phyloP scores from a whole-genome alignment of 2,888 invertebrate genomes.

The Dolichomitus sp. region DNA sequence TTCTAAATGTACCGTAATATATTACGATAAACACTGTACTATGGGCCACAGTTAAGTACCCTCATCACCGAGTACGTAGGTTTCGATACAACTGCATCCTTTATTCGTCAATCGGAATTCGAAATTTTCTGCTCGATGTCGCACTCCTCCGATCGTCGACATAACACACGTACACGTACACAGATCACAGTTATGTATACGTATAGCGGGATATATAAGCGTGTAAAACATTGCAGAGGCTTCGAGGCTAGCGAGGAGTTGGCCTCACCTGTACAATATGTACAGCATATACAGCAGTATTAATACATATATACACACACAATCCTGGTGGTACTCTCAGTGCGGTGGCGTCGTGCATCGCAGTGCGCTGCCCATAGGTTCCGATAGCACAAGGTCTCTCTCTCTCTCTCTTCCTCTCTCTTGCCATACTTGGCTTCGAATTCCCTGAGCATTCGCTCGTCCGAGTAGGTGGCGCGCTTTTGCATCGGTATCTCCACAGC shows the following conservation, averaged over 20 bases:
- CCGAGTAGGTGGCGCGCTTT: slow-evolving; percentile 49
- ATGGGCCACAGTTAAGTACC: neutral
- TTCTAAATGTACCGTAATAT: neutral
- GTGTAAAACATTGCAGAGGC: slow-evolving; percentile 44
- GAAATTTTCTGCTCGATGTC: slow-evolving; percentile 19
- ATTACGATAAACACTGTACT: neutral
- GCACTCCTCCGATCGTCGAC: neutral
- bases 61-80: neutral
- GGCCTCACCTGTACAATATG: slow-evolving; percentile 46
- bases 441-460: slow-evolving; percentile 56
- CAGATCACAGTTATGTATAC: neutral
- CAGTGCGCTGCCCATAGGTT: slow-evolving; percentile 37
- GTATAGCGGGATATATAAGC: slow-evolving; percentile 28
- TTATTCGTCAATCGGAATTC: slow-evolving; percentile 28
- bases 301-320: slow-evolving; percentile 25
- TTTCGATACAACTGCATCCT: neutral
- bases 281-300: slow-evolving; percentile 20
- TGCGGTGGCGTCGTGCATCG: slow-evolving; percentile 29
- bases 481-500: slow-evolving; percentile 41
- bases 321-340: slow-evolving; percentile 28
- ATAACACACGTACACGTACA: neutral
- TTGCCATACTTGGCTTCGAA: slow-evolving; percentile 69
- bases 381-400: slow-evolving; percentile 57
- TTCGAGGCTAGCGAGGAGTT: slow-evolving; percentile 60
- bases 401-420: slow-evolving; percentile 33